Base-by-base conservation (phyloP, 2,888 invertebrate genomes). In the Allacma fusca region DNA sequence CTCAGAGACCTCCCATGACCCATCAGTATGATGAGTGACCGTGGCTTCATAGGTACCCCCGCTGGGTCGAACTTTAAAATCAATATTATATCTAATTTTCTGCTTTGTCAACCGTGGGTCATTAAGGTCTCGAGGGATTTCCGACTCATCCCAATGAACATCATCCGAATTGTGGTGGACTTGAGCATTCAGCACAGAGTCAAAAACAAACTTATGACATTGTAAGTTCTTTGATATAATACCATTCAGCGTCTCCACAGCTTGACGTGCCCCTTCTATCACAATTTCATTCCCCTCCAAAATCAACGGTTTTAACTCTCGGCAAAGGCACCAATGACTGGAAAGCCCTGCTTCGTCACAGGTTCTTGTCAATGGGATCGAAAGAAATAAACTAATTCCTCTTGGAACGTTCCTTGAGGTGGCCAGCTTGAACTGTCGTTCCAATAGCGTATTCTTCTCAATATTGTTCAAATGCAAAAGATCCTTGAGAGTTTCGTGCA, bases 291-390 rank as follows among this genome's bases (percentile, higher is more conserved):
- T 89, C 34, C 89, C 88, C 12, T 77, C 71, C 7, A 76, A 23
- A 28, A 29, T 85, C 23, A 94, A 85, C 81, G 90, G 89, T 70
- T 87, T 87, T 74, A 91, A 91, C 78, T 89, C 90, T 85, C 94
- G 92, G 83, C 97, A 97, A 26, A 94, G 93, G 86, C 97, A 97
- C 93, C 93, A 97, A 86, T 95, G 94, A 28, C 91, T 91, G 5
- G 23, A n/a, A 5, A 69, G 40, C 16, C 44, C 69, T 21, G 43
- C 69, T 24, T 69, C 43, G 23, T 7, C 44, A 23, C 69, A 69
- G 9, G 69, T 44, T 26, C 69, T 69, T 23, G 13, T 43, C 12
- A 12, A 13, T 9, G 69, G 69, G 4, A 69, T 44, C n/a, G 43
- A 23, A 1, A 24, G 23, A 23, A 69, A 69, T 1, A 69, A 43